phyloP scores from a whole-genome alignment of 1,140 invertebrate genomes.

The Brachionus paranguensis region DNA sequence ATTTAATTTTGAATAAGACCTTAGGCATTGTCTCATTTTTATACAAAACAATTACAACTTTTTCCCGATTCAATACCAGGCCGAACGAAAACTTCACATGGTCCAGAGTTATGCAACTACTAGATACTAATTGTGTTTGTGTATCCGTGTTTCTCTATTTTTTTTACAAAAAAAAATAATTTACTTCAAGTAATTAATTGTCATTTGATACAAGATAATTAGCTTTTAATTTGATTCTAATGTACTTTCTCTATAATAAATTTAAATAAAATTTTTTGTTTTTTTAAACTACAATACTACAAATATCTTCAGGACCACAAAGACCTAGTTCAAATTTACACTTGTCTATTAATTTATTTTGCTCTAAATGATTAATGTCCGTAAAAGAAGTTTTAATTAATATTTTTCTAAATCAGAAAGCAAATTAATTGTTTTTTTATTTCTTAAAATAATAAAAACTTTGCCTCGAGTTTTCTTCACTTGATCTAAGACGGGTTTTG shows the following conservation, averaged over 20 bases:
- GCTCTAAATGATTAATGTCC: background rate
- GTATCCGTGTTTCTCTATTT: background rate
- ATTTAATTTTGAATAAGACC: background rate
- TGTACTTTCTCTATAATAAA: background rate
- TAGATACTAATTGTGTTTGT: background rate
- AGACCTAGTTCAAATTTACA: background rate
- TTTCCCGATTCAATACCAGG: background rate
- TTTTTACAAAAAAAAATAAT: background rate
- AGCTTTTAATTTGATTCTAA: background rate
- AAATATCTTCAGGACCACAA: background rate
- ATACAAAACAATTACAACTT: background rate
- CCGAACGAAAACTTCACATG: background rate
- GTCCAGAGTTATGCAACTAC: background rate
- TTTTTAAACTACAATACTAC: background rate
- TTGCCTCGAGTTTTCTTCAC: background rate
- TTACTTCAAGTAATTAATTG: background rate
- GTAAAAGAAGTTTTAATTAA: background rate
- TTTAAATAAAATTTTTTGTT: background rate
- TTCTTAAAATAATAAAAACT: background rate
- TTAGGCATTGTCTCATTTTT: background rate
- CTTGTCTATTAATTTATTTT: background rate
- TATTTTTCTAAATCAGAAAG: background rate
- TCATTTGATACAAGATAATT: constrained; percentile 1
- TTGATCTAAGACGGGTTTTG: background rate
- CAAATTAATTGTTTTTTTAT: background rate